Evolutionary conservation across 2,888 invertebrate genomes (phyloP).

Genomic region (Kuschelorhynchus macadamiae): DNA sequence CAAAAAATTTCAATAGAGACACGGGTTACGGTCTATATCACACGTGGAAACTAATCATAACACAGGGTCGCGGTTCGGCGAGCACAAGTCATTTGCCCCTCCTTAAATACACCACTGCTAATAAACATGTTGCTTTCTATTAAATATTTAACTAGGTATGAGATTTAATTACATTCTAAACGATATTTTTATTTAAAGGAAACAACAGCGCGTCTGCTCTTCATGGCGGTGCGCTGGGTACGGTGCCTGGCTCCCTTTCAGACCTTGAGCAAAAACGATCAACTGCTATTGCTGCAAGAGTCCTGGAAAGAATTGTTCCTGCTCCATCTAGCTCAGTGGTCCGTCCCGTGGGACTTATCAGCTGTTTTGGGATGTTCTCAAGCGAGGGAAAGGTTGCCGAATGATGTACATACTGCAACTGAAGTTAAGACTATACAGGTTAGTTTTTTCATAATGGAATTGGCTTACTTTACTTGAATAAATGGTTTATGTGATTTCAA

Average conservation of each 20-base stretch:
- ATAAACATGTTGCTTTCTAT: too few relatives aligned
- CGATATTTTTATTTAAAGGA: too few relatives aligned
- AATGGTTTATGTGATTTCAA: too few relatives aligned
- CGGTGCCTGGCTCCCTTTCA: slow-evolving; percentile 93
- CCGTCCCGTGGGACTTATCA: slow-evolving; percentile 90
- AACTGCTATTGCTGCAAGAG: slow-evolving; percentile 86
- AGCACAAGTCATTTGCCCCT: too few relatives aligned
- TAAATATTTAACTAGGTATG: too few relatives aligned
- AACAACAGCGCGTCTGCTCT: slow-evolving; percentile 91
- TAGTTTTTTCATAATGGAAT: slow-evolving; percentile 36
- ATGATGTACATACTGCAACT: slow-evolving; percentile 76
- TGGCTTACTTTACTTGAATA: too few relatives aligned
- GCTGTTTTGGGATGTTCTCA: slow-evolving; percentile 84
- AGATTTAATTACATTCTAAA: too few relatives aligned
- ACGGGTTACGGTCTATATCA: too few relatives aligned
- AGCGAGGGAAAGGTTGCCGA: slow-evolving; percentile 81
- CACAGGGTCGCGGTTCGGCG: too few relatives aligned
- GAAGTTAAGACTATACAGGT: slow-evolving; percentile 89
- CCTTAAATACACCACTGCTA: too few relatives aligned
- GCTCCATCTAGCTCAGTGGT: slow-evolving; percentile 93
- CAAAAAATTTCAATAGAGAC: too few relatives aligned
- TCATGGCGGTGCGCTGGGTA: slow-evolving; percentile 97
- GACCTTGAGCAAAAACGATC: slow-evolving; percentile 87
- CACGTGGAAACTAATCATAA: too few relatives aligned
- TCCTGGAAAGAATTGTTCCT: slow-evolving; percentile 96